A percentile compares a stretch with the other conserved stretches of the same genome.
Conservation (phyloP, 2,113 vertebrate species). For the Rhabdornis inornatus region DNA sequence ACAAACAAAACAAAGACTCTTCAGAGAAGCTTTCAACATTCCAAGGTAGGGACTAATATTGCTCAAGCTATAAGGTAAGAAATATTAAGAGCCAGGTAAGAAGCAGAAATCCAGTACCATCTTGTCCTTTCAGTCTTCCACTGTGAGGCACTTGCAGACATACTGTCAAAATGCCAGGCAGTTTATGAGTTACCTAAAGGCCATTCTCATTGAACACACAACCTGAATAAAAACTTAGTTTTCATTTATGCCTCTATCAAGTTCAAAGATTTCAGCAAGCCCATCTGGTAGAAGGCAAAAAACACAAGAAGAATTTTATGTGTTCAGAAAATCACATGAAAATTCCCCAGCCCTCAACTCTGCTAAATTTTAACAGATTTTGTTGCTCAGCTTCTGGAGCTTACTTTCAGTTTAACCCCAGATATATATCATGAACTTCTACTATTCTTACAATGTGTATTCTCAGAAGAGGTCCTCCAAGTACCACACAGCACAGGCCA, state of each 20-base stretch:
- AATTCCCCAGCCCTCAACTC: neutral
- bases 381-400: neutral
- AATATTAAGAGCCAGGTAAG: neutral
- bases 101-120: neutral
- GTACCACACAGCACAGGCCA: neutral
- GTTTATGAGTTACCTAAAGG: neutral
- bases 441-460: neutral
- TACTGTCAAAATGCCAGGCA: neutral
- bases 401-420: neutral
- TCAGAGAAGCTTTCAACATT: neutral
- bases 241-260: neutral
- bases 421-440: neutral
- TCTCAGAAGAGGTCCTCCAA: neutral
- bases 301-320: neutral
- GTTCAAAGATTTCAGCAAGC: neutral
- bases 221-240: neutral
- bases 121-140: neutral
- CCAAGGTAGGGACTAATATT: neutral
- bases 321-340: neutral
- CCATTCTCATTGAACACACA: neutral
- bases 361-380: neutral
- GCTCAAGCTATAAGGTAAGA: neutral
- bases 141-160: neutral
- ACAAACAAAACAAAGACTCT: neutral
- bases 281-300: neutral